Evolutionary conservation across 2,888 invertebrate species (phyloP).

Genomic region (Laothoe populi): DNA sequence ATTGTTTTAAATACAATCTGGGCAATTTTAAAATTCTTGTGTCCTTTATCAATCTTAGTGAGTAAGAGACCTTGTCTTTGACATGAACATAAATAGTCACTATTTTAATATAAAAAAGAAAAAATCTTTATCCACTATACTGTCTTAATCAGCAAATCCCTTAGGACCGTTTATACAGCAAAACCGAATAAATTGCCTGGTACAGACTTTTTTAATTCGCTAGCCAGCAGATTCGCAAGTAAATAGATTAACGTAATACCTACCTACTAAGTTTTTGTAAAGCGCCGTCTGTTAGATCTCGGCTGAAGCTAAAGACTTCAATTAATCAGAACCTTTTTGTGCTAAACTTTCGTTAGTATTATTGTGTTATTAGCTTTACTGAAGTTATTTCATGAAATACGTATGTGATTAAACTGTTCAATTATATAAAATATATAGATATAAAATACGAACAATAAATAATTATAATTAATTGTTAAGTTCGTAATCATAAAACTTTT

Average conservation of each 20-base stretch:
- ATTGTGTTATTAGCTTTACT: not conserved
- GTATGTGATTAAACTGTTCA: not conserved
- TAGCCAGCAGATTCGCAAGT: conserved; percentile 11
- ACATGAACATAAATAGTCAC: no score
- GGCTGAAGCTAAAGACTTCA: conserved; percentile 17
- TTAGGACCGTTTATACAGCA: not conserved
- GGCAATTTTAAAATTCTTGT: no score
- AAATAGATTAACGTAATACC: conserved; percentile 11
- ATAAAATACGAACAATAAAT: no score
- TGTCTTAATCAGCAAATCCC: not conserved
- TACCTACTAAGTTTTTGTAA: conserved; percentile 11
- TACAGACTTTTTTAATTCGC: not conserved
- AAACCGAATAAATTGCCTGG: not conserved
- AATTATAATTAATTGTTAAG: no score
- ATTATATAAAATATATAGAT: no score
- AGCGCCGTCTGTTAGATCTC: not conserved
- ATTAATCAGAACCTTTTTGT: conserved; percentile 11
- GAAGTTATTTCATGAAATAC: not conserved
- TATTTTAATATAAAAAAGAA: not conserved
- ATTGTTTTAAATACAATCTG: no score
- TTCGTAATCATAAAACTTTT: no score
- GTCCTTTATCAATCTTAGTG: no score
- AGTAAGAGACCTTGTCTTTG: no score
- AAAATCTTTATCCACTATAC: not conserved
- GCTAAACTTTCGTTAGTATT: conserved; percentile 9